Conservation (phyloP, 1,140 invertebrate genomes). For the Diabrotica undecimpunctata region DNA sequence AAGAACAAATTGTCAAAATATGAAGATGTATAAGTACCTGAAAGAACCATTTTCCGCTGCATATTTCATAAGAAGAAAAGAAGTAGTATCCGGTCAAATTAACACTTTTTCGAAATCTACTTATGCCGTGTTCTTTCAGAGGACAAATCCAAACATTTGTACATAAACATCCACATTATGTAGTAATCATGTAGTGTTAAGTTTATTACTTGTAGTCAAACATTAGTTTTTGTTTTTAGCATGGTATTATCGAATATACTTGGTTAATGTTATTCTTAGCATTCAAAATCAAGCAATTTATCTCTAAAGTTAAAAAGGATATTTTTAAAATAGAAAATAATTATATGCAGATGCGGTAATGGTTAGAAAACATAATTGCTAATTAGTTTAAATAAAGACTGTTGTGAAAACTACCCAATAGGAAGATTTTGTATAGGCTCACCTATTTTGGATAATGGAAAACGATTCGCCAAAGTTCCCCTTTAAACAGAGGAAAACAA, state of each 20-base stretch:
- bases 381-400: no score
- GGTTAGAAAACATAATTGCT: no score
- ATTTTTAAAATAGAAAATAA: no score
- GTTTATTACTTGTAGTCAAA: slow-evolving; percentile 33
- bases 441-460: no score
- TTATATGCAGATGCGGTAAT: no score
- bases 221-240: slow-evolving; percentile 10
- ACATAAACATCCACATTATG: slow-evolving; percentile 48
- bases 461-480: no score
- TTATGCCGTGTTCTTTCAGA: slow-evolving; percentile 32
- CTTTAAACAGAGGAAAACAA: no score
- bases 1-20: slow-evolving; percentile 82
- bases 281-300: no score
- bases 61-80: slow-evolving; percentile 12
- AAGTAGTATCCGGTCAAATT: no score
- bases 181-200: slow-evolving; percentile 48
- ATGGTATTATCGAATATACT: slow-evolving; percentile 9
- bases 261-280: not conserved
- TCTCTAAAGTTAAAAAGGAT: no score
- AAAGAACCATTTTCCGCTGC: slow-evolving; percentile 15
- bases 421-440: no score
- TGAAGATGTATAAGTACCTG: slow-evolving; percentile 67
- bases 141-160: slow-evolving; percentile 46
- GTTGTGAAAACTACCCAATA: no score
- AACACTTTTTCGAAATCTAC: slow-evolving; percentile 25